phyloP scores from a whole-genome alignment of 2,888 invertebrate species.

The Caenorhabditis drosophilae region DNA sequence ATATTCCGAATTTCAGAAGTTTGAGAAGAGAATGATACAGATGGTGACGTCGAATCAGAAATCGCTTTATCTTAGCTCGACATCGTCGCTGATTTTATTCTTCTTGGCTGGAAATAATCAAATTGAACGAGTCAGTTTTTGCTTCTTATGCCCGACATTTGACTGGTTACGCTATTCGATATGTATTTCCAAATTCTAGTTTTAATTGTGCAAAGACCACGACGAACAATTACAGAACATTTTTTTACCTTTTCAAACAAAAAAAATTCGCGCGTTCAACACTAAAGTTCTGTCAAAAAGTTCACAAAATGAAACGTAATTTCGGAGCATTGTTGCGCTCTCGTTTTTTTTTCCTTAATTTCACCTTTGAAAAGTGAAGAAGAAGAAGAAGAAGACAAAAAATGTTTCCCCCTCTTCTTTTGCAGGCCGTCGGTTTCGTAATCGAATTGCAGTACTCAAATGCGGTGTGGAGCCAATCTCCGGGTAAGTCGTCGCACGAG shows the following conservation, averaged over 20 bases:
- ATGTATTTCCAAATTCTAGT: no score
- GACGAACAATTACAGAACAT: no score
- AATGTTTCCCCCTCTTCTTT: conserved; percentile 7
- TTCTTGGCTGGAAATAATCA: conserved; percentile 46
- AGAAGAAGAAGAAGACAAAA: not conserved
- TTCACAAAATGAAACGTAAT: no score
- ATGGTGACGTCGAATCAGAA: conserved; percentile 39
- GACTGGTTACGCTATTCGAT: no score
- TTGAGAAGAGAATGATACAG: conserved; percentile 40
- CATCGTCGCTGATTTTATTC: conserved; percentile 39
- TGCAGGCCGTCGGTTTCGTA: conserved; percentile 45
- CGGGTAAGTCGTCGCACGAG: conserved; percentile 27
- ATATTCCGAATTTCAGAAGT: conserved; percentile 20
- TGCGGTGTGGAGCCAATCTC: conserved; percentile 41
- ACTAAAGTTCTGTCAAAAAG: no score
- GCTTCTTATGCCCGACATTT: conserved; percentile 1
- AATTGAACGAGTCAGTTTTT: conserved; percentile 24
- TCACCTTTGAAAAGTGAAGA: conserved; percentile 3
- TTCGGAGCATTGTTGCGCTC: conserved; percentile 5
- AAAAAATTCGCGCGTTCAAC: no score
- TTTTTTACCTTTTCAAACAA: no score
- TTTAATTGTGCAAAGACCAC: no score
- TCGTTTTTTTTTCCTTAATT: conserved; percentile 3
- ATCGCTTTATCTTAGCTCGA: conserved; percentile 39
- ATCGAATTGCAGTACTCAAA: conserved; percentile 45